phyloP scores from a whole-genome alignment of 2,113 vertebrate species.

The Tautogolabrus adspersus region DNA sequence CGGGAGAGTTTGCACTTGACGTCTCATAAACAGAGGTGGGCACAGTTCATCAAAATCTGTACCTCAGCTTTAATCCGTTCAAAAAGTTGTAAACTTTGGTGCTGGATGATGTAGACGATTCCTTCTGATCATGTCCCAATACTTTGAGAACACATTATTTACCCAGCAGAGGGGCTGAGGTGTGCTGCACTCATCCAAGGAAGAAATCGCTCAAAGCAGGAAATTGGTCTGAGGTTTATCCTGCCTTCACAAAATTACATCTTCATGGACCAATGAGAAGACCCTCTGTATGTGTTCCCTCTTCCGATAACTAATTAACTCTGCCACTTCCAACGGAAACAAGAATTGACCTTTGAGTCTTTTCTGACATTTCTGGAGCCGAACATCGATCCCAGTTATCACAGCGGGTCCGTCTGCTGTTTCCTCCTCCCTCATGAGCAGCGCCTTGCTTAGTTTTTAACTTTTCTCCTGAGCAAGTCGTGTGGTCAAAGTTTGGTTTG shows the following conservation, averaged over 20 bases:
- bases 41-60: too few species aligned
- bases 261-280: slow-evolving; percentile 37
- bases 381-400: slow-evolving; percentile 29
- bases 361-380: slow-evolving; percentile 18
- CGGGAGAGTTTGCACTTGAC: too few species aligned
- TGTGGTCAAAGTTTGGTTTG: neutral
- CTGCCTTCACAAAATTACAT: slow-evolving; percentile 42
- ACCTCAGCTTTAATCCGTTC: too few species aligned
- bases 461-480: neutral
- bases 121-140: too few species aligned
- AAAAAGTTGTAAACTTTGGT: too few species aligned
- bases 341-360: slow-evolving; percentile 30
- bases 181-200: neutral
- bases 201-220: slow-evolving; percentile 19
- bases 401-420: neutral
- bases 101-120: too few species aligned
- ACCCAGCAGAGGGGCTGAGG: neutral
- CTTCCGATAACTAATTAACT: slow-evolving; percentile 50
- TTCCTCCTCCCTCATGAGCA: neutral
- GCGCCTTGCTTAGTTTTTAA: neutral
- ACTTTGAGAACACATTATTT: too few species aligned
- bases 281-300: neutral
- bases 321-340: slow-evolving; percentile 6
- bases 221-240: slow-evolving; percentile 56
- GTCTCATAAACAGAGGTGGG: too few species aligned